Evolutionary conservation across 2,888 invertebrate species (phyloP).

Genomic region (Eudemis profundana): DNA sequence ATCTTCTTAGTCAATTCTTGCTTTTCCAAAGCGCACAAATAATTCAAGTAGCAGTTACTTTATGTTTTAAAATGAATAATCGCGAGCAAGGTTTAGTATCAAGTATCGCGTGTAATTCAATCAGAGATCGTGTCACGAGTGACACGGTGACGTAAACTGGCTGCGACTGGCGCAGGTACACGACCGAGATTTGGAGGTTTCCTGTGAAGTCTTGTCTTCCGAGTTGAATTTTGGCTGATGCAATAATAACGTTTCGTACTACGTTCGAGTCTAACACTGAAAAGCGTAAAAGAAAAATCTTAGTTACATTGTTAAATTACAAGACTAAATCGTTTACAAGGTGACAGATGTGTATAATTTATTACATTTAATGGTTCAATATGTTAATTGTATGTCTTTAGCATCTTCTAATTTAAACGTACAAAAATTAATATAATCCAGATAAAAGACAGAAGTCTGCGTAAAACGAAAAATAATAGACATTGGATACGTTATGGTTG

Average conservation of each 20-base stretch:
- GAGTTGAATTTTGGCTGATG: conserved; percentile 40
- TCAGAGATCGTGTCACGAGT: neutral
- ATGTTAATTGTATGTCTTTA: neutral
- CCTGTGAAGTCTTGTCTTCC: neutral
- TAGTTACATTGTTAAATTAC: no score
- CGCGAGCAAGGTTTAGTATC: neutral
- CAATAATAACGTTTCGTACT: conserved; percentile 50
- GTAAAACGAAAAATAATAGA: conserved; percentile 6
- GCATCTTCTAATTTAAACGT: neutral
- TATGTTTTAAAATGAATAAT: neutral
- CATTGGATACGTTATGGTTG: neutral
- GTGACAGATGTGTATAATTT: neutral
- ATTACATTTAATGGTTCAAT: no score
- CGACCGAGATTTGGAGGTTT: neutral
- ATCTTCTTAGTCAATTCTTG: neutral
- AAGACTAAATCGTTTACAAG: neutral
- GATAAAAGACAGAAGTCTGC: neutral
- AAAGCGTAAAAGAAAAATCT: neutral
- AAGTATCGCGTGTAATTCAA: neutral
- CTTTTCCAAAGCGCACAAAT: neutral
- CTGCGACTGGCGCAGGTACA: neutral
- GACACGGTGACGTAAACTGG: neutral
- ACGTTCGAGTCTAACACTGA: conserved; percentile 9
- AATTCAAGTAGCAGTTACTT: neutral
- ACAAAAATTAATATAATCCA: no score